phyloP scores from a whole-genome alignment of 2,113 vertebrate species.

The Hemiprocne comata region DNA sequence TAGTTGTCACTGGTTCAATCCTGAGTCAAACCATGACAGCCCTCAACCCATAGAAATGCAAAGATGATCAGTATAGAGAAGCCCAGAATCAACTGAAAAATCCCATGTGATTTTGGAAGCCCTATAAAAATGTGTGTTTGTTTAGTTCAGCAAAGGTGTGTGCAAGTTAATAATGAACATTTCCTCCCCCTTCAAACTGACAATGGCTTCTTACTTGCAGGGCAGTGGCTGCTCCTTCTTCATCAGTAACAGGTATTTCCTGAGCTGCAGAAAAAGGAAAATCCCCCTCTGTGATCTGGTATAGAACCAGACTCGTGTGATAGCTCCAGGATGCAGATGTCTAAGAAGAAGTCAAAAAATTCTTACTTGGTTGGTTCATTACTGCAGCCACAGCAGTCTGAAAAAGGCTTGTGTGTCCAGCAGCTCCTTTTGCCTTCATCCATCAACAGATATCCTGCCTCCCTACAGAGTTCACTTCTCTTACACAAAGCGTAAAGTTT shows the following conservation, averaged over 20 bases:
- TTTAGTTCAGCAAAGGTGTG: background rate
- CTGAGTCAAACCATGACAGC: too few relatives aligned
- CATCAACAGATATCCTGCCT: background rate
- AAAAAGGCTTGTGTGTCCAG: background rate
- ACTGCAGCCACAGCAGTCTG: background rate
- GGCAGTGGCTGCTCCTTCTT: background rate
- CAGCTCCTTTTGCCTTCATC: background rate
- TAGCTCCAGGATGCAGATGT: background rate
- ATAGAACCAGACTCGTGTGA: background rate
- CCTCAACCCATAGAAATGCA: background rate
- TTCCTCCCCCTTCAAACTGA: background rate
- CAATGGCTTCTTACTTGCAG: background rate
- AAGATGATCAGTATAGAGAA: background rate
- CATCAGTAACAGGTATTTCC: background rate
- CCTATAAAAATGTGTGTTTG: background rate
- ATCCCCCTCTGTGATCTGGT: background rate
- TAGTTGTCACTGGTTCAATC: too few relatives aligned
- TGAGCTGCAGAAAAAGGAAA: background rate
- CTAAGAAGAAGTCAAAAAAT: background rate
- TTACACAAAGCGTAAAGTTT: background rate
- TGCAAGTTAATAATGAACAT: background rate
- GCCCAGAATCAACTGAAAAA: background rate
- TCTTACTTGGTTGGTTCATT: background rate
- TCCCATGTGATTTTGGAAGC: background rate
- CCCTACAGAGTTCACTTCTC: background rate